phyloP scores from a whole-genome alignment of 2,888 invertebrate genomes.

The Ditula angustiorana region DNA sequence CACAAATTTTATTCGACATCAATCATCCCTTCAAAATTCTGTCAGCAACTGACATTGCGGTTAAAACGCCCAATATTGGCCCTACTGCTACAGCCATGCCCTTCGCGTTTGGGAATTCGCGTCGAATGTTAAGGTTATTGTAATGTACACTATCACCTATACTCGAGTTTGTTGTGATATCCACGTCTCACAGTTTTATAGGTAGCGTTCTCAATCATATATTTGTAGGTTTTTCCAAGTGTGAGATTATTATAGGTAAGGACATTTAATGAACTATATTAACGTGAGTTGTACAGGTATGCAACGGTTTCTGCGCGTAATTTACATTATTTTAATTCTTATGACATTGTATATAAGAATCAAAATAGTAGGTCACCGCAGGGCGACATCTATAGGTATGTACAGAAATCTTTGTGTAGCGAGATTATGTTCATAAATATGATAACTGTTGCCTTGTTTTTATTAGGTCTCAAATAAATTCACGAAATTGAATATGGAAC shows the following conservation, averaged over 20 bases:
- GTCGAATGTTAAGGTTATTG: constrained; percentile 16
- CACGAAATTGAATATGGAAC: constrained; percentile 50
- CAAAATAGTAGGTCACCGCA: background rate
- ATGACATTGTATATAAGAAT: constrained; percentile 14
- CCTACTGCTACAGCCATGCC: background rate
- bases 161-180: constrained; percentile 46
- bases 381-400: background rate
- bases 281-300: constrained; percentile 11
- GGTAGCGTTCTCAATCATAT: constrained; percentile 16
- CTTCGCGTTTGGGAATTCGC: background rate
- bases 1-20: too few species aligned
- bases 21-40: too few species aligned
- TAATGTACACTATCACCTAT: constrained; percentile 31
- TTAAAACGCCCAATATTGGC: too few species aligned
- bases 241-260: constrained; percentile 65
- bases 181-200: constrained; percentile 43
- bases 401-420: constrained; percentile 7
- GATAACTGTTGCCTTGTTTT: constrained; percentile 71
- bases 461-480: constrained; percentile 61
- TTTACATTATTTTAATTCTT: constrained; percentile 16
- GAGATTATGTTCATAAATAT: constrained; percentile 47
- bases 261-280: constrained; percentile 49
- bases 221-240: constrained; percentile 47
- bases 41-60: too few species aligned
- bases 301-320: background rate